Evolutionary conservation across 2,888 invertebrate species (phyloP), one percentile per base, ranked within the genome.

Genomic region (Brenthis daphne): DNA sequence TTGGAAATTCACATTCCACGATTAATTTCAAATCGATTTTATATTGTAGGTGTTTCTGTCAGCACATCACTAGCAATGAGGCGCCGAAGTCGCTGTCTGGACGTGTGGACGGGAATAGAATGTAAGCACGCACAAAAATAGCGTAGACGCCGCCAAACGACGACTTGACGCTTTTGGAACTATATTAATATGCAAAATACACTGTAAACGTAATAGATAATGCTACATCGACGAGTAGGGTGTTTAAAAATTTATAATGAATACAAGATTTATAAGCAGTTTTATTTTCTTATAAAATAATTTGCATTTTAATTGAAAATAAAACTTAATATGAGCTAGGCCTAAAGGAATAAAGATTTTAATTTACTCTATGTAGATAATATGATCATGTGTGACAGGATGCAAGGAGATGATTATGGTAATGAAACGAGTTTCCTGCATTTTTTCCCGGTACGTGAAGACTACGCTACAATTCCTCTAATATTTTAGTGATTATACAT

Each of bases 121-220:
- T 65, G 68, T 67, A 70, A 70, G 74, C 65, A 65, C 65, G 64
- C 58, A 71, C 79, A 67, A 75, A 78, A 79, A 79, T 79, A 79
- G 76, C 78, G 67, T 73, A 79, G 79, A 79, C 79, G 75, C 73
- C 78, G 75, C 72, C 75, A 66, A 63, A 64, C 69, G 70, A 69
- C 75, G 69, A 74, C 71, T 55, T 65, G 69, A 74, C 74, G 72
- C 74, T 76, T 78, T 79, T 72, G 76, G 76, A 77, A 74, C 69
- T 74, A 74, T 78, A 77, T 79, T 77, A 76, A 77, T 79, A 78
- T 77, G 75, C 74, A 72, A 77, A 76, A 66, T 68, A 12, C 57
- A 57, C 54, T 57, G 65, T 65, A 61, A 61, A 37, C 13, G 43
- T 54, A 20, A 54, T 4, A 51, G n/a, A 29, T 29, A 29, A 29